These are phyloP conservation scores for Drosophila mimica DNA, from an alignment of 2,888 invertebrate species.

Conservation along the genomic window DNA sequence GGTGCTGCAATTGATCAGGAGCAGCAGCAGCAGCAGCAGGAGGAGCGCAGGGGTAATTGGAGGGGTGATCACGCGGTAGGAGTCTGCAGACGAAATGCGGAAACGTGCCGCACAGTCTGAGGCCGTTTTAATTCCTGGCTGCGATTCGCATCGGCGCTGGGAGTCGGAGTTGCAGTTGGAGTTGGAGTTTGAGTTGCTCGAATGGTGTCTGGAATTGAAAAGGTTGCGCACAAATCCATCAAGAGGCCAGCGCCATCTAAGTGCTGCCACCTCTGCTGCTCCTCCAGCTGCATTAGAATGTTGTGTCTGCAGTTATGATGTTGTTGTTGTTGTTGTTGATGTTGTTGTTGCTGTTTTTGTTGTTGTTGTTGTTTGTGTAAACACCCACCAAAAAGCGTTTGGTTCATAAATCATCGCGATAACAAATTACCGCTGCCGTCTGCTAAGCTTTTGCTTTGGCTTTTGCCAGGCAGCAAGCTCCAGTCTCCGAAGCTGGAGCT, in stretches of 20 bases:
- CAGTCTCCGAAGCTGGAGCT: slow-evolving; percentile 12
- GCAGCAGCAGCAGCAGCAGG: slow-evolving; percentile 11
- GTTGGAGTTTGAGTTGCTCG: slow-evolving; percentile 14
- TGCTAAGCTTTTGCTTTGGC: slow-evolving; percentile 19
- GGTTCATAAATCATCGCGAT: slow-evolving; percentile 84
- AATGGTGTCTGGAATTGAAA: slow-evolving; percentile 54
- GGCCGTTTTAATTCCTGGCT: slow-evolving; percentile 55
- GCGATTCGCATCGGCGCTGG: slow-evolving; percentile 62
- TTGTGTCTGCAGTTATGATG: slow-evolving; percentile 25
- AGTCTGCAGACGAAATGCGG: slow-evolving; percentile 66
- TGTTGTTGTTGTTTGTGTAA: slow-evolving; percentile 62
- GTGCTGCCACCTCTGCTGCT: not conserved
- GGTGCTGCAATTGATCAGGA: slow-evolving; percentile 67
- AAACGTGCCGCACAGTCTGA: slow-evolving; percentile 67
- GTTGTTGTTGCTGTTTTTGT: not conserved
- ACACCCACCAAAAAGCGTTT: slow-evolving; percentile 77
- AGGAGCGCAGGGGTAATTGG: not conserved
- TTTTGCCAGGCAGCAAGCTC: slow-evolving; percentile 5
- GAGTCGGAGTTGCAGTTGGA: not conserved
- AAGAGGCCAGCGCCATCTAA: slow-evolving; percentile 76
- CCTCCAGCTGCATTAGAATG: slow-evolving; percentile 60
- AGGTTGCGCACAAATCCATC: slow-evolving; percentile 75
- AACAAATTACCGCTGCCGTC: slow-evolving; percentile 84
- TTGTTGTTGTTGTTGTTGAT: slow-evolving; percentile 35
- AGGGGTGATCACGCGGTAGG: slow-evolving; percentile 1